Percentiles rank a stretch among this genome's conserved stretches.
Conservation (phyloP, 1,140 invertebrate species). For the Rhysida immarginata region DNA sequence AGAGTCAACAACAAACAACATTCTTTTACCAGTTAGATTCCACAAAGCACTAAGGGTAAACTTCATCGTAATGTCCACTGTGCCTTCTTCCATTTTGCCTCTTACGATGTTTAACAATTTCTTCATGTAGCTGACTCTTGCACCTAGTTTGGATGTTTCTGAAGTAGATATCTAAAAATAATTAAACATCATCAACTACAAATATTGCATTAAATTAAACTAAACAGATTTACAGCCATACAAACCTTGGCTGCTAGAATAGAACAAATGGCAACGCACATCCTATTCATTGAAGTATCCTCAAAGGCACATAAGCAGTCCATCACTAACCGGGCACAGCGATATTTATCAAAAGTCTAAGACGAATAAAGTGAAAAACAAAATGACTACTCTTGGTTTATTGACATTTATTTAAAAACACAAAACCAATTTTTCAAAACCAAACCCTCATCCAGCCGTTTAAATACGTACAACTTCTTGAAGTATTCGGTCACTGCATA, state of each 20-base stretch:
- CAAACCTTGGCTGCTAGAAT: constrained; percentile 44
- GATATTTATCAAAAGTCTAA: constrained; percentile 49
- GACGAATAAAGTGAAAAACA: constrained; percentile 12
- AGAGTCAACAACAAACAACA: constrained; percentile 12
- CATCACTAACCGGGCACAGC: constrained; percentile 57
- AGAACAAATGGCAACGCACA: constrained; percentile 69
- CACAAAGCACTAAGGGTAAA: constrained; percentile 66
- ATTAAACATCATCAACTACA: too few relatives aligned
- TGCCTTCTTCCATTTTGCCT: constrained; percentile 40
- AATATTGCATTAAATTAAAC: too few relatives aligned
- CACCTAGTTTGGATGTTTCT: constrained; percentile 54
- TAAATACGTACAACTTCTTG: constrained; percentile 47
- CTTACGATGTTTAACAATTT: constrained; percentile 53
- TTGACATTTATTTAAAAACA: too few relatives aligned
- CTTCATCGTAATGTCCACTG: constrained; percentile 58
- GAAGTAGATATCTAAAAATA: constrained; percentile 47
- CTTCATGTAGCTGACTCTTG: constrained; percentile 51
- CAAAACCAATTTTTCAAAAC: neutral
- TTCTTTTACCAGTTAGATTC: constrained; percentile 50
- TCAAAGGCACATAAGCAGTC: constrained; percentile 56
- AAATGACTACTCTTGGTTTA: too few relatives aligned
- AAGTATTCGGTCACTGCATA: constrained; percentile 62
- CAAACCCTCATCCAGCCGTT: too few relatives aligned
- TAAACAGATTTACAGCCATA: too few relatives aligned
- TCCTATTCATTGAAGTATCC: constrained; percentile 56